Evolutionary conservation across 1,140 invertebrate genomes (phyloP).

Genomic region (Anoplolepis gracilipes): DNA sequence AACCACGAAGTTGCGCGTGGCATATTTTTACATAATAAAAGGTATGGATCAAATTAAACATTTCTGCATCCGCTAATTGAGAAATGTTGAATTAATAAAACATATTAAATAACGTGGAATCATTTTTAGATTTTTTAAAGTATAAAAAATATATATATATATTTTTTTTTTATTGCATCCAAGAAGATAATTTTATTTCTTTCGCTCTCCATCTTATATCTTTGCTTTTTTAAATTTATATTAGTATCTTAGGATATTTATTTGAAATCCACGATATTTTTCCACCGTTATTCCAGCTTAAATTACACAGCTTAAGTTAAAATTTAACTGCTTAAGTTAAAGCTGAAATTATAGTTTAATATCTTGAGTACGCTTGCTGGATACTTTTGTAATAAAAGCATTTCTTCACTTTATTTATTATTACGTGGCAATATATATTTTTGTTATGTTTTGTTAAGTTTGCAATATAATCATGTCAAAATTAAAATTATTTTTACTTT

Average conservation of each 20-base stretch:
- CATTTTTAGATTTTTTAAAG: neutral
- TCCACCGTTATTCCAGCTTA: neutral
- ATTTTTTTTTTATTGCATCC: neutral
- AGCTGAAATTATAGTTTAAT: constrained; percentile 2
- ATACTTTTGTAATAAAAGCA: constrained; percentile 3
- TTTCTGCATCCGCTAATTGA: constrained; percentile 5
- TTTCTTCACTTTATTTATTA: neutral
- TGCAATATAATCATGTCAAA: constrained; percentile 24
- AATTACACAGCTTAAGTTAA: constrained; percentile 25
- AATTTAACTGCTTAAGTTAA: too few relatives aligned
- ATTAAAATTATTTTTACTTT: constrained; percentile 42
- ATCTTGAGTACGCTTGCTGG: neutral
- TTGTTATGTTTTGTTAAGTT: neutral
- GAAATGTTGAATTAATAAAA: constrained; percentile 3
- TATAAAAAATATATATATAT: neutral
- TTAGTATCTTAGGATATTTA: neutral
- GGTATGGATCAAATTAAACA: neutral
- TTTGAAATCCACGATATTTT: neutral
- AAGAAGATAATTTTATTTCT: neutral
- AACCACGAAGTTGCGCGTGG: neutral
- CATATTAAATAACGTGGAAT: neutral
- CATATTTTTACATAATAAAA: constrained; percentile 27
- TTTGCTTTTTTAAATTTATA: neutral
- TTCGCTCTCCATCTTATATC: neutral
- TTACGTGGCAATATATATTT: neutral